A percentile compares a stretch with the other conserved stretches of the same genome.
Evolutionary conservation across 2,797 vertebrate species (phyloP).

Genomic region (Myotis vivesi): DNA sequence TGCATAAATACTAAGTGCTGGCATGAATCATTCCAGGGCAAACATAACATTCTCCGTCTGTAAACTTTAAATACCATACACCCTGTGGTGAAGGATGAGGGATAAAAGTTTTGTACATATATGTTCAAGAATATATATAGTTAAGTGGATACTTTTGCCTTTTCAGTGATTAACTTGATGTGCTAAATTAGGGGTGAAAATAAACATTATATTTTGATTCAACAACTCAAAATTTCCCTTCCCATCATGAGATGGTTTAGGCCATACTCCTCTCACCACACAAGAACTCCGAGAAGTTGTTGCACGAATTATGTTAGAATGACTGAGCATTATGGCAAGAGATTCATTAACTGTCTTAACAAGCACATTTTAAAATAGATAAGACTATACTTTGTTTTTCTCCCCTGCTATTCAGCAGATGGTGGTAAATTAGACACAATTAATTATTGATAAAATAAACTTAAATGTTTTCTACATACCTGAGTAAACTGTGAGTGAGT

Average conservation of each 20-base stretch:
- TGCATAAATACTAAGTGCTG: neutral
- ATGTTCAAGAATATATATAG: neutral
- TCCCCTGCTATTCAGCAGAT: neutral
- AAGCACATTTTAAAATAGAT: constrained; percentile 32
- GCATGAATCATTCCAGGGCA: neutral
- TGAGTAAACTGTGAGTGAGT: neutral
- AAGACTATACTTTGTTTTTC: neutral
- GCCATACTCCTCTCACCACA: neutral
- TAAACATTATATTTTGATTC: neutral
- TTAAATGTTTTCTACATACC: neutral
- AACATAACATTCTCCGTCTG: neutral
- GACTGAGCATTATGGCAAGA: neutral
- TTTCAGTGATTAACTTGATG: neutral
- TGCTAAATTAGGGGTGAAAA: neutral
- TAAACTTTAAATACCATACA: neutral
- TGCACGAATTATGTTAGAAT: neutral
- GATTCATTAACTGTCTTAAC: neutral
- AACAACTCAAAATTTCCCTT: neutral
- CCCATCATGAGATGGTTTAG: neutral
- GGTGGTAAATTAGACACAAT: neutral
- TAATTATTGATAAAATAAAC: constrained; percentile 21
- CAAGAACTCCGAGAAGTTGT: neutral
- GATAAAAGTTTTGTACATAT: neutral
- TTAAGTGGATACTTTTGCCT: neutral
- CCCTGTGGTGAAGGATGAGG: neutral